Conservation (phyloP, 2,888 invertebrate genomes). For the Parochlus steinenii region DNA sequence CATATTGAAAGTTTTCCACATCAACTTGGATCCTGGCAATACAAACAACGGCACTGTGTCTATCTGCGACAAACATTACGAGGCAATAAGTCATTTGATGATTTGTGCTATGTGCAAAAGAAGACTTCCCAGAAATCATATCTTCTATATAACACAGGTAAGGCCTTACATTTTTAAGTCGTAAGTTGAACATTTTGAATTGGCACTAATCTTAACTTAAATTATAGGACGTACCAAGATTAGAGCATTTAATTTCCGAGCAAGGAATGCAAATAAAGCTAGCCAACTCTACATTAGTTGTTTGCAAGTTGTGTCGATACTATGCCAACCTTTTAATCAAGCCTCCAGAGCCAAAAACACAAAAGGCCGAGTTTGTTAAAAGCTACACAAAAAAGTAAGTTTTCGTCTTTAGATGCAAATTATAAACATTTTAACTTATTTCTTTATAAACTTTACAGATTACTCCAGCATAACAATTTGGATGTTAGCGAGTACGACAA, state of each 20-base stretch:
- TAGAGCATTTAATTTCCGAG: slow-evolving; percentile 39
- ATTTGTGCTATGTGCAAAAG: slow-evolving; percentile 63
- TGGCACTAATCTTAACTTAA: slow-evolving; percentile 8
- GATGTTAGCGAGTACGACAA: slow-evolving; percentile 40
- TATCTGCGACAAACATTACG: slow-evolving; percentile 52
- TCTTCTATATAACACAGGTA: slow-evolving; percentile 49
- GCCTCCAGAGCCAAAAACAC: slow-evolving; percentile 35
- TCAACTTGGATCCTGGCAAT: slow-evolving; percentile 47
- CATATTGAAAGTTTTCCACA: slow-evolving; percentile 43
- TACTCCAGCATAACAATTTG: slow-evolving; percentile 59
- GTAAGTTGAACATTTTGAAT: neutral
- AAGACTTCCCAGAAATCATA: slow-evolving; percentile 56
- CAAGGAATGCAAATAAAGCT: slow-evolving; percentile 53
- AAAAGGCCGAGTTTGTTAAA: slow-evolving; percentile 28
- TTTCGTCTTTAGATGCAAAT: neutral
- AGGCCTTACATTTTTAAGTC: slow-evolving; percentile 13
- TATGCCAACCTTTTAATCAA: slow-evolving; percentile 57
- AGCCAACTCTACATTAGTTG: slow-evolving; percentile 44
- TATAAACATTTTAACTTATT: slow-evolving; percentile 1
- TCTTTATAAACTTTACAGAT: slow-evolving; percentile 40
- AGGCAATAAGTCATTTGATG: slow-evolving; percentile 52
- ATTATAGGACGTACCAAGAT: slow-evolving; percentile 34
- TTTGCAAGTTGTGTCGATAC: slow-evolving; percentile 68
- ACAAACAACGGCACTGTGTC: slow-evolving; percentile 34
- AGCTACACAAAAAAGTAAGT: slow-evolving; percentile 46